A percentile compares a stretch with the other conserved stretches of the same genome.
Evolutionary conservation across 2,113 vertebrate species (phyloP).

Genomic region (Hemiscyllium ocellatum): DNA sequence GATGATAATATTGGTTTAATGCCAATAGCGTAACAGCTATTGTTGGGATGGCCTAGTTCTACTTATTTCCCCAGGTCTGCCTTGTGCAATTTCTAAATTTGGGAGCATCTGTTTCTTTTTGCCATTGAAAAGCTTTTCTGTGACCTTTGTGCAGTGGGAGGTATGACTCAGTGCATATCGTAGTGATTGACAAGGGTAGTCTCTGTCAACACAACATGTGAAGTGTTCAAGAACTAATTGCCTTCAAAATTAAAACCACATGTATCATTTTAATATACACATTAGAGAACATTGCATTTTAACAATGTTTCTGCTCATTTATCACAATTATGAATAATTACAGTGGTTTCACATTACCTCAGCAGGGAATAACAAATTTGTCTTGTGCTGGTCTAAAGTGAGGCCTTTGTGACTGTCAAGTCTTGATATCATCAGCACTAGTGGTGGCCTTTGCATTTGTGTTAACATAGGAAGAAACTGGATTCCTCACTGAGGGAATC

Average conservation of each 20-base stretch:
- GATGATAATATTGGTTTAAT: neutral
- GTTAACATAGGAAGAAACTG: neutral
- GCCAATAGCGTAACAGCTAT: neutral
- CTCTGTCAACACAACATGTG: conserved; percentile 16
- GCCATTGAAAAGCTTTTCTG: conserved; percentile 9
- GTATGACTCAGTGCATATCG: neutral
- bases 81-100: neutral
- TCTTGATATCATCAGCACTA: neutral
- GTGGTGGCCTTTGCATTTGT: neutral
- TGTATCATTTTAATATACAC: conserved; percentile 33
- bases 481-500: neutral
- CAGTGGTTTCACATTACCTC: neutral
- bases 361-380: conserved; percentile 26
- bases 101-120: neutral
- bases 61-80: neutral
- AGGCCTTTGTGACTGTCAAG: neutral
- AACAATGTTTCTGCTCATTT: conserved; percentile 31
- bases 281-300: conserved; percentile 10
- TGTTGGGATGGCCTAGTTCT: neutral
- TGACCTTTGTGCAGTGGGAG: conserved; percentile 4
- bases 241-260: conserved; percentile 12
- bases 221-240: conserved; percentile 9
- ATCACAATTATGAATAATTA: conserved; percentile 22
- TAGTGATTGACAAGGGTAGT: conserved; percentile 9
- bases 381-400: neutral